Percentiles rank a stretch among this genome's conserved stretches.
Evolutionary conservation across 30 jellyfish, hydroid and myxozoan species (phyloP).

Genomic region (Catostylus mosaicus): DNA sequence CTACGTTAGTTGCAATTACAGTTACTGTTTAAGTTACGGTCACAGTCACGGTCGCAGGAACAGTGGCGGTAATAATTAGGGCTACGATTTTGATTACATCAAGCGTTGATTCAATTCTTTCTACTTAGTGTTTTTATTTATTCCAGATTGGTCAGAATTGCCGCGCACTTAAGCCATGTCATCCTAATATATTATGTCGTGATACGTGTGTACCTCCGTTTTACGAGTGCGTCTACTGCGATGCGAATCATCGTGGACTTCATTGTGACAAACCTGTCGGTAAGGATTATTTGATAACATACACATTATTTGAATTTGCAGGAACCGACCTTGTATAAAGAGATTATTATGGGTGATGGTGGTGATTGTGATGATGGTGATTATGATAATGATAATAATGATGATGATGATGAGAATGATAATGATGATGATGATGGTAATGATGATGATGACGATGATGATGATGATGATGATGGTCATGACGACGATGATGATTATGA

Average conservation of each 20-base stretch:
- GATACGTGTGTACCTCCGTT: conserved; percentile 20
- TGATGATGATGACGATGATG: not conserved
- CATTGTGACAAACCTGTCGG: conserved; percentile 8
- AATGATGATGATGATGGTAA: not conserved
- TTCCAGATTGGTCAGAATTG: conserved; percentile 5
- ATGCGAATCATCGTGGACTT: not conserved
- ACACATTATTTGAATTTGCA: too few relatives aligned
- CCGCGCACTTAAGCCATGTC: not conserved
- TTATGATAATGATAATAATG: too few relatives aligned
- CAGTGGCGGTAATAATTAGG: too few relatives aligned
- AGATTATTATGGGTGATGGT: not conserved
- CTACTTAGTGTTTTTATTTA: too few relatives aligned
- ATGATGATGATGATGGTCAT: too few relatives aligned
- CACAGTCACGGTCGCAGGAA: too few relatives aligned
- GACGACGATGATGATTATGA: not conserved
- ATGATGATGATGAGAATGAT: not conserved
- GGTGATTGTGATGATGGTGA: too few relatives aligned
- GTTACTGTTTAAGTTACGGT: too few relatives aligned
- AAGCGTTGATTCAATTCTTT: too few relatives aligned
- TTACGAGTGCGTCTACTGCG: conserved; percentile 13
- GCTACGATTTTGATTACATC: too few relatives aligned
- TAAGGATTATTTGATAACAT: not conserved
- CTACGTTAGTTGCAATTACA: too few relatives aligned
- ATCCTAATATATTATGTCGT: not conserved
- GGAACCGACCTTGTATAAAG: not conserved